Evolutionary conservation across 2,888 invertebrate genomes (phyloP).

Genomic region (Petrophora chlorosata): DNA sequence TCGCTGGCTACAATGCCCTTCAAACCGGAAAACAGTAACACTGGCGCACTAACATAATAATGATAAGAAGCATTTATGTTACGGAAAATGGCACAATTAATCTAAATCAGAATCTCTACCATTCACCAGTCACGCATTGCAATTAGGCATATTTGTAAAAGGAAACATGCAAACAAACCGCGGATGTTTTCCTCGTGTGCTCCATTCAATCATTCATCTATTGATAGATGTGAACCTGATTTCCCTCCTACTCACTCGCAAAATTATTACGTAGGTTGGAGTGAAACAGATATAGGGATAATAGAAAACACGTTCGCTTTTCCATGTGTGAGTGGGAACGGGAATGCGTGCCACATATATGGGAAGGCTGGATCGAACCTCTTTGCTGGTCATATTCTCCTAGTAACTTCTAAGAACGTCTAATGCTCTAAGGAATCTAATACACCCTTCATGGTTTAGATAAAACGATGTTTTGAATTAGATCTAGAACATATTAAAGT

Average conservation of each 20-base stretch:
- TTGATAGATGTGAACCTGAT: conserved; percentile 43
- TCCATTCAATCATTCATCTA: conserved; percentile 20
- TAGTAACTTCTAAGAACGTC: conserved; percentile 83
- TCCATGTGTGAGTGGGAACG: conserved; percentile 57
- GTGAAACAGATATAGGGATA: conserved; percentile 65
- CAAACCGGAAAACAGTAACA: too few species aligned
- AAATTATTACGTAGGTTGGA: conserved; percentile 36
- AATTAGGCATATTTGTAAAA: too few species aligned
- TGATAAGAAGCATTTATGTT: too few species aligned
- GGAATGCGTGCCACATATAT: conserved; percentile 61
- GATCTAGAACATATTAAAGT: too few species aligned
- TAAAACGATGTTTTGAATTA: too few species aligned
- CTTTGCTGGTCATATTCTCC: conserved; percentile 63
- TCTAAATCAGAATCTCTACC: too few species aligned
- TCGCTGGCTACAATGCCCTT: too few species aligned
- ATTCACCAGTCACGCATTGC: conserved; percentile 1
- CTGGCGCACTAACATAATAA: too few species aligned
- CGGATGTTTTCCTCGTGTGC: conserved; percentile 26
- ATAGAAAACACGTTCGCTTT: conserved; percentile 60
- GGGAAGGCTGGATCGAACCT: conserved; percentile 61
- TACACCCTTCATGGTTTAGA: conserved; percentile 26
- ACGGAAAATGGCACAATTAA: too few species aligned
- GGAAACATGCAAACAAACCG: conserved; percentile 18
- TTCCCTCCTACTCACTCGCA: conserved; percentile 45
- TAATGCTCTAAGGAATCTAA: conserved; percentile 77